A percentile compares a stretch with the other conserved stretches of the same genome.
Evolutionary conservation across 2,797 vertebrate genomes (phyloP).

Genomic region (Sylvia borin): DNA sequence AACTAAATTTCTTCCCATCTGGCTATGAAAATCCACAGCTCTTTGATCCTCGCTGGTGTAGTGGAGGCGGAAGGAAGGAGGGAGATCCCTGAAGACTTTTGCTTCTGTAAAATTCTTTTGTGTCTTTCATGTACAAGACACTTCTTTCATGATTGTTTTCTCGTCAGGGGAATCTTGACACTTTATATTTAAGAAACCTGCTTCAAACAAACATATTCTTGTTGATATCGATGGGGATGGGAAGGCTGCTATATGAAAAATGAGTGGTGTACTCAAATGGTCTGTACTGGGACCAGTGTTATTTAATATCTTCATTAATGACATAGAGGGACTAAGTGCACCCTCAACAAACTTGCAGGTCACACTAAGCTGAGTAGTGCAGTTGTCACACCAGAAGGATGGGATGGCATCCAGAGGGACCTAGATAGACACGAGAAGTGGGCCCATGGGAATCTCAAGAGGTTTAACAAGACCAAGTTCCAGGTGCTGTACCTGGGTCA

Average conservation of each 20-base stretch:
- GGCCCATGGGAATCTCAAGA: background rate
- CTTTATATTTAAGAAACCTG: background rate
- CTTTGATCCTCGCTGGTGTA: background rate
- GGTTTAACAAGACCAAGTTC: background rate
- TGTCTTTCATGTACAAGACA: background rate
- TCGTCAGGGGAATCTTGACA: background rate
- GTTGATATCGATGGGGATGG: background rate
- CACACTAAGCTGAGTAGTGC: background rate
- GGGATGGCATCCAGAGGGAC: background rate
- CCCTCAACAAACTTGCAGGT: background rate
- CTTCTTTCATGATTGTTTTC: background rate
- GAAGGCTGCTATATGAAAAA: background rate
- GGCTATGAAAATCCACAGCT: background rate
- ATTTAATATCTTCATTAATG: background rate
- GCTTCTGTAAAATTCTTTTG: background rate
- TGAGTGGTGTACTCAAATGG: too few species aligned
- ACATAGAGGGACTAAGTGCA: background rate
- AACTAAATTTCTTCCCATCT: background rate
- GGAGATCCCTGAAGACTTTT: background rate
- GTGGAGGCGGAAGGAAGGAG: background rate
- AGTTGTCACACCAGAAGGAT: background rate
- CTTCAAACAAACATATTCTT: background rate
- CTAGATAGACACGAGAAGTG: background rate
- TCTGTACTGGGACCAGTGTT: rapidly evolving
- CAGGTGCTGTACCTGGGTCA: background rate